Percentiles rank a stretch among this genome's conserved stretches.
Conservation (phyloP, 2,888 invertebrate species). For the Thereva nobilitata region DNA sequence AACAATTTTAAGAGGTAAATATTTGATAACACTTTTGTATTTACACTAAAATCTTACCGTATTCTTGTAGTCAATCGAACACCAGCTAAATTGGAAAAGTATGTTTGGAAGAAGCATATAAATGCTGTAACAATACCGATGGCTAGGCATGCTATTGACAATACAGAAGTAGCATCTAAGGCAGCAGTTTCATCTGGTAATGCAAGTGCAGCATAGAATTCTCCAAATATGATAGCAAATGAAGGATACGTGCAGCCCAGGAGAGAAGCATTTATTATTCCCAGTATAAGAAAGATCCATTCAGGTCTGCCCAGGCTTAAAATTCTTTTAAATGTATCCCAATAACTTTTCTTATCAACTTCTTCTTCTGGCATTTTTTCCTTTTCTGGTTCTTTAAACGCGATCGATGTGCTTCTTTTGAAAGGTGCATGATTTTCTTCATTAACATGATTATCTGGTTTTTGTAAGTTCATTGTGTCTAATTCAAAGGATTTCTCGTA, state of each 20-base stretch:
- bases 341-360: slow-evolving; percentile 49
- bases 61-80: slow-evolving; percentile 73
- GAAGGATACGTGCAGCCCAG: slow-evolving; percentile 75
- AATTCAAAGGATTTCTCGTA: slow-evolving; percentile 56
- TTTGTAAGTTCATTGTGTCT: slow-evolving; percentile 52
- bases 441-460: slow-evolving; percentile 52
- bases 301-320: slow-evolving; percentile 70
- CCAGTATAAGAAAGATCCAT: slow-evolving; percentile 67
- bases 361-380: slow-evolving; percentile 10
- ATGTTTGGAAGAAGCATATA: slow-evolving; percentile 72
- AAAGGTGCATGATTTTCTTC: slow-evolving; percentile 40
- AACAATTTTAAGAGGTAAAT: background rate
- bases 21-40: background rate
- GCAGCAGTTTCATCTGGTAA: slow-evolving; percentile 63
- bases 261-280: slow-evolving; percentile 66
- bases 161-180: slow-evolving; percentile 62
- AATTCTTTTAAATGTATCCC: slow-evolving; percentile 60
- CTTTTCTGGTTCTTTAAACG: slow-evolving; percentile 2
- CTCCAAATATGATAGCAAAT: slow-evolving; percentile 77
- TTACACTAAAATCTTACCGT: slow-evolving; percentile 53
- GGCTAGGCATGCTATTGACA: slow-evolving; percentile 67
- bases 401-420: background rate
- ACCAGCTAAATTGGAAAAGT: slow-evolving; percentile 76
- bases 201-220: slow-evolving; percentile 74
- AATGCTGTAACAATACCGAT: slow-evolving; percentile 69